These are phyloP conservation scores for Tinea semifulvella DNA, from an alignment of 2,888 invertebrate species.

Conservation along the genomic window DNA sequence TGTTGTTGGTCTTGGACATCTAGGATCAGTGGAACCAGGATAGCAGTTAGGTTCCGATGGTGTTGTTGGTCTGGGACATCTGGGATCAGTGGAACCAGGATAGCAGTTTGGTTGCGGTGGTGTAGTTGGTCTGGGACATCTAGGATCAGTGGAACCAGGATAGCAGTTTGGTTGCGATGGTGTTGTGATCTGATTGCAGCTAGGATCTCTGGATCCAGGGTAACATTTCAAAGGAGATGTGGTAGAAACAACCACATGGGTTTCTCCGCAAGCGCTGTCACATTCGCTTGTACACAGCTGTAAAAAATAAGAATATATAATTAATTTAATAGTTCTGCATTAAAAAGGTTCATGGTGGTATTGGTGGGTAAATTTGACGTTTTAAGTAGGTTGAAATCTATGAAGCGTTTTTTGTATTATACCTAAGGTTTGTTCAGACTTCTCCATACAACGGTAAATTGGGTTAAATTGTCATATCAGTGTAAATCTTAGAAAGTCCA, in stretches of 20 bases:
- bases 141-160: conserved; percentile 25
- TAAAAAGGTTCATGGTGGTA: too few species aligned
- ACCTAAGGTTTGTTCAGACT: too few species aligned
- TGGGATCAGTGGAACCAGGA: conserved; percentile 26
- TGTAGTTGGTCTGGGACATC: conserved; percentile 27
- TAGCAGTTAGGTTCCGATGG: conserved; percentile 25
- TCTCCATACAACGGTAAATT: too few species aligned
- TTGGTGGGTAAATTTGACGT: too few species aligned
- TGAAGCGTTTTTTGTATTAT: too few species aligned
- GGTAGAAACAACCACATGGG: conserved; percentile 38
- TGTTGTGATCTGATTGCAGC: conserved; percentile 23
- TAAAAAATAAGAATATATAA: too few species aligned
- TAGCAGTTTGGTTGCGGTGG: conserved; percentile 22
- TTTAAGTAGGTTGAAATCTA: too few species aligned
- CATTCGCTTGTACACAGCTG: conserved; percentile 52
- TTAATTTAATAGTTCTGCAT: too few species aligned
- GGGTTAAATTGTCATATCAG: too few species aligned
- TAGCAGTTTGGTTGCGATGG: conserved; percentile 26
- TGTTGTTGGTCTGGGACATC: conserved; percentile 30
- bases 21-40: conserved; percentile 29
- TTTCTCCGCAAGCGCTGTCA: conserved; percentile 41
- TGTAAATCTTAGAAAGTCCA: too few species aligned
- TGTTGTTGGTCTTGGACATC: conserved; percentile 27
- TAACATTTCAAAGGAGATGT: conserved; percentile 25
- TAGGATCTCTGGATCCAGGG: conserved; percentile 33